Evolutionary conservation across 1,140 invertebrate genomes (phyloP).

Genomic region (Zeugodacus cucurbitae): DNA sequence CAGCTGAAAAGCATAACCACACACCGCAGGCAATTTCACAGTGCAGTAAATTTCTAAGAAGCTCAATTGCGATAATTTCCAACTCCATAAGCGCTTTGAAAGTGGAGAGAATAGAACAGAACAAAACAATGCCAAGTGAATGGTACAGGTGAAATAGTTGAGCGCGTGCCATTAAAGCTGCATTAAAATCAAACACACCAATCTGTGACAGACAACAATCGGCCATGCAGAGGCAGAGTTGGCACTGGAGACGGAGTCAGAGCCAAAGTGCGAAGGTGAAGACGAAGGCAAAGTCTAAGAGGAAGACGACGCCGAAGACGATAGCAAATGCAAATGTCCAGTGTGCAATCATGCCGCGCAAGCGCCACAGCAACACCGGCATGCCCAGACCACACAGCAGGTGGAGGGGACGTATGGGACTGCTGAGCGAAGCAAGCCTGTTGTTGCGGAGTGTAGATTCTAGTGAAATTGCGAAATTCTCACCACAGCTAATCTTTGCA

Average conservation of each 20-base stretch:
- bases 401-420: too few relatives aligned
- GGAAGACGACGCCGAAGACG: neutral
- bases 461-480: conserved; percentile 33
- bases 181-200: conserved; percentile 14
- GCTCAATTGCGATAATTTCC: neutral
- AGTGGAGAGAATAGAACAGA: neutral
- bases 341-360: neutral
- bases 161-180: conserved; percentile 35
- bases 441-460: neutral
- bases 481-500: conserved; percentile 34
- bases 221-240: neutral
- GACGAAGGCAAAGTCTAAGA: neutral
- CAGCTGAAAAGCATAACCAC: neutral
- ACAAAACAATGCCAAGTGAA: neutral
- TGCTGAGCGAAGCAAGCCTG: neutral
- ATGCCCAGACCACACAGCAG: neutral
- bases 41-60: neutral
- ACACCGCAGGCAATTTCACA: neutral
- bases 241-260: neutral
- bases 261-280: neutral
- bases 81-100: neutral
- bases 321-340: neutral
- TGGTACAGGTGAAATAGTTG: conserved; percentile 32
- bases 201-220: conserved; percentile 28
- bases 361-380: neutral